These are phyloP conservation scores for Fissipunctia ypsillon DNA, from an alignment of 2,888 invertebrate genomes.

Conservation along the genomic window DNA sequence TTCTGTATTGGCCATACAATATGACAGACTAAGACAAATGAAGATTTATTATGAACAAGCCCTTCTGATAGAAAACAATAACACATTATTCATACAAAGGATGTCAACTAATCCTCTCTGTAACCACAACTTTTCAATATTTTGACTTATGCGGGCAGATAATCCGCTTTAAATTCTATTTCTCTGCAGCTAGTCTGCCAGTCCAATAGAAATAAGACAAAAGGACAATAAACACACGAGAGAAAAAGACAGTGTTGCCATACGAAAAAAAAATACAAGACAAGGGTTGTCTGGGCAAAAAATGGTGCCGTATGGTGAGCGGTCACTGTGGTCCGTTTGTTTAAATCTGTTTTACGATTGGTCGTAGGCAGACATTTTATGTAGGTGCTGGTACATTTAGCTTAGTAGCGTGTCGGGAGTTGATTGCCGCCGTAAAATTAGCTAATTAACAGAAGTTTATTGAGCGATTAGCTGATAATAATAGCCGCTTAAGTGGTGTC, in stretches of 20 bases:
- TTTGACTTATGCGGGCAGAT: slow-evolving; percentile 58
- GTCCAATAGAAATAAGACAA: slow-evolving; percentile 55
- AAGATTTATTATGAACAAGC: background rate
- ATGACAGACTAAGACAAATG: background rate
- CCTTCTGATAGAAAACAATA: slow-evolving; percentile 9
- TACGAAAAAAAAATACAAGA: slow-evolving; percentile 71
- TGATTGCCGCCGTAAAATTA: slow-evolving; percentile 63
- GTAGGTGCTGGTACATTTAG: slow-evolving; percentile 60
- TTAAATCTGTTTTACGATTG: slow-evolving; percentile 76
- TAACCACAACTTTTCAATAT: slow-evolving; percentile 49
- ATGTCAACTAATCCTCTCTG: slow-evolving; percentile 33
- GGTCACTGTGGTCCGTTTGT: slow-evolving; percentile 78
- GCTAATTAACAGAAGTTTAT: slow-evolving; percentile 66
- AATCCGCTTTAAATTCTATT: slow-evolving; percentile 54
- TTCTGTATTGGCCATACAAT: background rate
- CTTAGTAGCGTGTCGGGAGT: slow-evolving; percentile 60
- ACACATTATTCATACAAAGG: slow-evolving; percentile 24
- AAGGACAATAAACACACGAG: slow-evolving; percentile 61
- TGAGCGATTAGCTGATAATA: slow-evolving; percentile 62
- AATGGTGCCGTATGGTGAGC: slow-evolving; percentile 78
- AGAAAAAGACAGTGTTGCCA: slow-evolving; percentile 78
- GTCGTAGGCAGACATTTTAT: slow-evolving; percentile 61
- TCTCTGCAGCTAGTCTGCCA: slow-evolving; percentile 27
- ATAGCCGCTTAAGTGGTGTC: slow-evolving; percentile 56
- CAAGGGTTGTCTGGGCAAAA: slow-evolving; percentile 77